phyloP scores from a whole-genome alignment of 30 jellyfish, hydroid and myxozoan genomes.

The Aurelia aurita complex sp. Pacific region DNA sequence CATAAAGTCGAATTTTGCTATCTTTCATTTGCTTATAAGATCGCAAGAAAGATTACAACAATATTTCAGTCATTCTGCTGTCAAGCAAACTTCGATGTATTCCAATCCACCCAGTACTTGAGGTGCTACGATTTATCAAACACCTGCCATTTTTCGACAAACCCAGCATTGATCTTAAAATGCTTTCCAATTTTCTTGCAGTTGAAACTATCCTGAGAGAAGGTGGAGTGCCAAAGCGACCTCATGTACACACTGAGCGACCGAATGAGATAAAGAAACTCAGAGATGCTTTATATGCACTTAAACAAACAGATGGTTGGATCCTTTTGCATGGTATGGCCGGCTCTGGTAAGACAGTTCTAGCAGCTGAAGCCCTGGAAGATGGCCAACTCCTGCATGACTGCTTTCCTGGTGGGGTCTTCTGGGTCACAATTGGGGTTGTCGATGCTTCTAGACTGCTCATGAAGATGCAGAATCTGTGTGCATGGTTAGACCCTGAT shows the following conservation, averaged over 20 bases:
- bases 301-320: slow-evolving; percentile 81
- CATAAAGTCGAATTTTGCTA: too few species aligned
- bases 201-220: slow-evolving; percentile 78
- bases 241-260: slow-evolving; percentile 61
- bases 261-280: slow-evolving; percentile 38
- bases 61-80: too few species aligned
- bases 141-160: too few species aligned
- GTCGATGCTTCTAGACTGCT: slow-evolving; percentile 77
- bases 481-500: slow-evolving; percentile 77
- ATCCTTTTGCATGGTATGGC: slow-evolving; percentile 98
- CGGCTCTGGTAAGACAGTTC: slow-evolving; percentile 94
- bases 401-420: slow-evolving; percentile 98
- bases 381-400: slow-evolving; percentile 55
- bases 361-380: slow-evolving; percentile 77
- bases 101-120: too few species aligned
- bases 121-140: too few species aligned
- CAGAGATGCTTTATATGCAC: slow-evolving; percentile 53
- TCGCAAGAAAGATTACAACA: too few species aligned
- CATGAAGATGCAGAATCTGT: slow-evolving; percentile 90
- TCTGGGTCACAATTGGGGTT: slow-evolving; percentile 81
- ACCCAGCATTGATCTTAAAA: too few species aligned
- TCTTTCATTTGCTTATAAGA: too few species aligned
- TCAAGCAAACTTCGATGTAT: too few species aligned
- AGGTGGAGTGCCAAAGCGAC: slow-evolving; percentile 97
- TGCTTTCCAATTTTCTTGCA: not conserved